Evolutionary conservation across 2,113 vertebrate species (phyloP).

Genomic region (Labrus mixtus): DNA sequence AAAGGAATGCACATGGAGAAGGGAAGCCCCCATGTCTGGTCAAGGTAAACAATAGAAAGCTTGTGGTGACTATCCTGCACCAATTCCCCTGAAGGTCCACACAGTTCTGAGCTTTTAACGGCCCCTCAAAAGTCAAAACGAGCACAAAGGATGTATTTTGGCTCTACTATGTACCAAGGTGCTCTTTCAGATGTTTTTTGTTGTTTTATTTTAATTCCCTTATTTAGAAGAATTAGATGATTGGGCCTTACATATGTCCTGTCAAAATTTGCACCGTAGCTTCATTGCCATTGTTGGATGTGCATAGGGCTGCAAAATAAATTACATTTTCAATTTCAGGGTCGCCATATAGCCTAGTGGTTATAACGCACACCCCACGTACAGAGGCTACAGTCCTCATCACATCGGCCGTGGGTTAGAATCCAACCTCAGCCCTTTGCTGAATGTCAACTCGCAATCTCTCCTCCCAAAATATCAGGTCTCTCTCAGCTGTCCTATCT

Average conservation of each 20-base stretch:
- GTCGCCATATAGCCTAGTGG: too few species aligned
- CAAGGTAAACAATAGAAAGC: slow-evolving; percentile 61
- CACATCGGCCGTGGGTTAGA: too few species aligned
- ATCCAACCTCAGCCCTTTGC: too few species aligned
- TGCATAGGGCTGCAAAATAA: neutral
- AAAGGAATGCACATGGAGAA: slow-evolving; percentile 59
- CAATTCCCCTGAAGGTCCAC: slow-evolving; percentile 24
- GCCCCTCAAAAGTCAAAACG: neutral
- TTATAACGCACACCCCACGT: too few species aligned
- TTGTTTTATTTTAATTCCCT: slow-evolving; percentile 1
- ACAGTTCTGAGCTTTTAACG: slow-evolving; percentile 13
- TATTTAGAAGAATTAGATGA: slow-evolving; percentile 11
- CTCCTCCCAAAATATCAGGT: too few species aligned
- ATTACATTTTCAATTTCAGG: neutral
- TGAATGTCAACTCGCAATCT: too few species aligned
- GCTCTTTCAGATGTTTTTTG: slow-evolving; percentile 8
- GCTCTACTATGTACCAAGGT: slow-evolving; percentile 2
- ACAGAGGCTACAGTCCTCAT: too few species aligned
- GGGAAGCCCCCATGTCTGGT: slow-evolving; percentile 36
- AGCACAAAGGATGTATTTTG: neutral
- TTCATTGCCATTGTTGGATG: neutral
- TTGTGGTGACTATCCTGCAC: slow-evolving; percentile 15
- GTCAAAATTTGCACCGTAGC: slow-evolving; percentile 2
- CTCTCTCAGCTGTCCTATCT: too few species aligned
- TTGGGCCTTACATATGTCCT: neutral